Percentiles rank a stretch among this genome's conserved stretches.
Evolutionary conservation across 2,888 invertebrate genomes (phyloP).

Genomic region (Zygogramma bicolorata): DNA sequence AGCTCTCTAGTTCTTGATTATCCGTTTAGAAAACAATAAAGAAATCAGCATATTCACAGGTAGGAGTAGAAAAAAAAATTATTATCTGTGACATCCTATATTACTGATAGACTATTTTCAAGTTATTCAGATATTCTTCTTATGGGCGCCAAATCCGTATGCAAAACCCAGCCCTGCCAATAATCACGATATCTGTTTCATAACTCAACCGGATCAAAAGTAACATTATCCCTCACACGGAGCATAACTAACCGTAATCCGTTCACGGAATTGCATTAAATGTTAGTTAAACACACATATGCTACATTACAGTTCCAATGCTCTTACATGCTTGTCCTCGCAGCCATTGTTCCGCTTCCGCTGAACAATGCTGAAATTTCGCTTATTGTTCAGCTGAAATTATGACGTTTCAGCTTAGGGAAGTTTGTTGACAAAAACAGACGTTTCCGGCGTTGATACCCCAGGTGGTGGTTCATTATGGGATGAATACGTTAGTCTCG

Average conservation of each 20-base stretch:
- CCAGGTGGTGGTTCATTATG: slow-evolving; percentile 3
- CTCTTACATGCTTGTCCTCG: slow-evolving; percentile 35
- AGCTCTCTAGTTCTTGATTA: too few relatives aligned
- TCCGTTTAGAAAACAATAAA: too few relatives aligned
- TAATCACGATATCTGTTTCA: neutral
- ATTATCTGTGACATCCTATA: too few relatives aligned
- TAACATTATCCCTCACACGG: slow-evolving; percentile 26
- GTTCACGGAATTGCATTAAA: slow-evolving; percentile 48
- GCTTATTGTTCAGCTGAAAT: slow-evolving; percentile 58
- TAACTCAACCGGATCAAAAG: slow-evolving; percentile 22
- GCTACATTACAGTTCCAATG: slow-evolving; percentile 42
- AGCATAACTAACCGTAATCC: slow-evolving; percentile 40
- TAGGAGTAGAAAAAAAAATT: too few relatives aligned
- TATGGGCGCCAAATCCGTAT: neutral
- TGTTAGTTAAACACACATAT: slow-evolving; percentile 46
- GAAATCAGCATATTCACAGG: too few relatives aligned
- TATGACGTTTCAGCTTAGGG: slow-evolving; percentile 60
- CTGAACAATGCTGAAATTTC: slow-evolving; percentile 59
- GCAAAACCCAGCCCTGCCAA: neutral
- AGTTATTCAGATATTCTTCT: too few relatives aligned
- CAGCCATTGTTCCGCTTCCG: slow-evolving; percentile 53
- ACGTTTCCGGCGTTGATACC: slow-evolving; percentile 18
- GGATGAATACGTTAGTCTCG: neutral
- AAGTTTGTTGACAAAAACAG: slow-evolving; percentile 48
- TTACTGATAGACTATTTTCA: too few relatives aligned